Conservation (phyloP, 2,797 vertebrate genomes). For the Xenopus petersii region DNA sequence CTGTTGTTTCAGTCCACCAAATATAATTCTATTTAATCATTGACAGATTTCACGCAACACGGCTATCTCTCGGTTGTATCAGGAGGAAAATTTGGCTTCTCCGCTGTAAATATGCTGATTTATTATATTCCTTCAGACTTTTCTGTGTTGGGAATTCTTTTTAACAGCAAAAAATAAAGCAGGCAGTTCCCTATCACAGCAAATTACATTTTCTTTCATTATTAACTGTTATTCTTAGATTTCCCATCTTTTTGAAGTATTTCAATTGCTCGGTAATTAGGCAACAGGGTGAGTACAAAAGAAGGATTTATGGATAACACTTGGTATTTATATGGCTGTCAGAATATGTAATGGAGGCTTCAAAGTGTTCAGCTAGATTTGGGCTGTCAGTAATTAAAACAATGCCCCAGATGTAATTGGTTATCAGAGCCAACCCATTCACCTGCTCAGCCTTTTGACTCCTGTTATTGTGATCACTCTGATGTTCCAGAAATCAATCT, state of each 20-base stretch:
- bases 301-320: not conserved
- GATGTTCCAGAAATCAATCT: constrained; percentile 21
- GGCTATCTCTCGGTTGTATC: no score
- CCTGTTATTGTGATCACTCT: constrained; percentile 29
- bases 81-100: no score
- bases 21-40: no score
- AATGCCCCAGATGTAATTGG: constrained; percentile 32
- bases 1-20: no score
- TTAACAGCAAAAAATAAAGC: no score
- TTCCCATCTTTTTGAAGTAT: constrained; percentile 22
- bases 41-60: no score
- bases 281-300: not conserved
- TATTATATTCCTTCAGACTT: no score
- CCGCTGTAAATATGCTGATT: no score
- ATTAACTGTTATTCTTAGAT: not conserved
- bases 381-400: constrained; percentile 27
- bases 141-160: no score
- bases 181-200: no score
- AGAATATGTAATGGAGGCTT: not conserved
- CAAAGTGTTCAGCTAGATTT: constrained; percentile 26
- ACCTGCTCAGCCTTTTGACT: constrained; percentile 21
- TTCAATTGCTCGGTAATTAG: not conserved
- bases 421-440: constrained; percentile 34
- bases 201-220: no score
- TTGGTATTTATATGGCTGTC: not conserved